Evolutionary conservation across 2,797 vertebrate genomes (phyloP).

Genomic region (Argya squamiceps): DNA sequence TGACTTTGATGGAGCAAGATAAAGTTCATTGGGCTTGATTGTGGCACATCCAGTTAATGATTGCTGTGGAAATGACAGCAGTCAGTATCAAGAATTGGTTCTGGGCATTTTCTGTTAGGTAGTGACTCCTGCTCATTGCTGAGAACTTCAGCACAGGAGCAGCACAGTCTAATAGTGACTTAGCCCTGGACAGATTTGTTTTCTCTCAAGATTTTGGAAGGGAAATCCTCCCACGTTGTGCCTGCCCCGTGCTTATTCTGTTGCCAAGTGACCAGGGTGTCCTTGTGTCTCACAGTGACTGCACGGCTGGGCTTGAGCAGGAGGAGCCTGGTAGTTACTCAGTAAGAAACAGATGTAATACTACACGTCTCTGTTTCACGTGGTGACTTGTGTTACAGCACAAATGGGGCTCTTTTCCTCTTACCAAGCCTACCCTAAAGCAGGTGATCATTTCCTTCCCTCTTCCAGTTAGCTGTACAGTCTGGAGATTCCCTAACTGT

Average conservation of each 20-base stretch:
- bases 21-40: background rate
- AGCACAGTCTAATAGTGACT: background rate
- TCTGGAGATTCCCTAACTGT: background rate
- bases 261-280: background rate
- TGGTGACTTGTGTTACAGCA: background rate
- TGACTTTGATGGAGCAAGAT: background rate
- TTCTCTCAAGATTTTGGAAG: background rate
- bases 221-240: background rate
- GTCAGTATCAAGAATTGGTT: background rate
- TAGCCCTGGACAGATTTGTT: background rate
- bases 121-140: background rate
- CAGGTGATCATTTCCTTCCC: background rate
- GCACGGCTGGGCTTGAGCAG: background rate
- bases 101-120: background rate
- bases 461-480: background rate
- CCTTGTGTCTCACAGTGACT: background rate
- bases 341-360: accelerated
- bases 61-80: background rate
- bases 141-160: background rate
- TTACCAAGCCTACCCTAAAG: background rate
- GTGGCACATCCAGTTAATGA: background rate
- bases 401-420: background rate
- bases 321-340: background rate
- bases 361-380: background rate
- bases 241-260: background rate